Evolutionary conservation across 2,113 vertebrate genomes (phyloP), one percentile per base, ranked within the genome.

Genomic region (Lipotes vexillifer): DNA sequence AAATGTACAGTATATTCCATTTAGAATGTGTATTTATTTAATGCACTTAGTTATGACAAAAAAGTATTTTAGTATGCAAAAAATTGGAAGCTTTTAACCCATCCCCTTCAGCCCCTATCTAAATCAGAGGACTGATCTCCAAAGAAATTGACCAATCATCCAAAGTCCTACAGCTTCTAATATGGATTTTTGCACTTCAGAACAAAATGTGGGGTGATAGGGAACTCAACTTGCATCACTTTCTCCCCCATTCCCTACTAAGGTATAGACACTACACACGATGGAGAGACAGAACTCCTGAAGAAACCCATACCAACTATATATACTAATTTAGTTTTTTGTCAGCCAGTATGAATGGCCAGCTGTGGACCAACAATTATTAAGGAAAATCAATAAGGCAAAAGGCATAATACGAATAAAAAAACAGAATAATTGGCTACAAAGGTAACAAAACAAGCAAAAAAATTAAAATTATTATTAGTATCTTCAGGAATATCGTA

Each of bases 11-110:
- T 5, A 61, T 49, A 66, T 94, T 93, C 31, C 11, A 29, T 25
- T 83, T 96, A 71, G 20, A 93, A 61, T 84, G 8, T 57, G 21
- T 94, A 55, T 78, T 88, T 85, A 87, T 83, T 88, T 85, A 87
- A 65, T 81, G 63, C 7, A 65, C 84, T 83, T 95, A 75, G 3
- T 84, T 41, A 86, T 88, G 15, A 61, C 61, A 97, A 96, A 97
- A 97, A 97, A 97, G 86, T 77, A 44, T 81, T 92, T 97, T 92
- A 96, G 25, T 63, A 36, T 41, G 41, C 1, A 57, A 57, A 80
- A 36, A 36, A 89, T 55, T 68, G 31, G 31, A 59, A 88, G 38
- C 3, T 25, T 87, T 96, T 44, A 66, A 78, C 38, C 25, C 41
- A 72, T 8, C 5, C 41, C 46, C 23, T 84, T 33, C 25, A 52